phyloP scores from a whole-genome alignment of 2,888 invertebrate genomes.

The Cinara cedri region DNA sequence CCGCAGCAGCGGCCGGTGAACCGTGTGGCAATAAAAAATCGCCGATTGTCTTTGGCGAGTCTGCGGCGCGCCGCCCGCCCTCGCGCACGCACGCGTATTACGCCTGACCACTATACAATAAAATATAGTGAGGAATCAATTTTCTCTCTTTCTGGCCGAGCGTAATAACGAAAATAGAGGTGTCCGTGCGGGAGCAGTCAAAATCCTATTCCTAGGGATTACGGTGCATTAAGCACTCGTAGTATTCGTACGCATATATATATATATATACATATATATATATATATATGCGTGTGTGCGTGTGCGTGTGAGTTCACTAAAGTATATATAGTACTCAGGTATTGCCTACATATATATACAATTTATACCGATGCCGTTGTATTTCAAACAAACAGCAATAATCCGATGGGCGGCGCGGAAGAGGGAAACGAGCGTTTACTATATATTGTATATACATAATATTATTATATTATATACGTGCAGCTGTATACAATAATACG shows the following conservation, averaged over 20 bases:
- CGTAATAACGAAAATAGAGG: conserved; percentile 35
- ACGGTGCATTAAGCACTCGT: conserved; percentile 51
- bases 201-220: conserved; percentile 48
- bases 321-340: not conserved
- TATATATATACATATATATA: not conserved
- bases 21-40: conserved; percentile 50
- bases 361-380: not conserved
- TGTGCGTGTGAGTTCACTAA: not conserved
- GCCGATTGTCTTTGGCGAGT: conserved; percentile 42
- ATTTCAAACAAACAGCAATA: not conserved
- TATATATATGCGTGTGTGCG: not conserved
- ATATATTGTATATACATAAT: not conserved
- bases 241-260: not conserved
- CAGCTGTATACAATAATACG: too few species aligned
- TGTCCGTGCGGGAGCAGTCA: conserved; percentile 16
- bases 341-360: not conserved
- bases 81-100: too few species aligned
- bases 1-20: not conserved
- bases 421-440: not conserved
- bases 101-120: too few species aligned
- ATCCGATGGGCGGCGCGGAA: not conserved
- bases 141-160: conserved; percentile 39
- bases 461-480: too few species aligned
- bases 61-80: too few species aligned
- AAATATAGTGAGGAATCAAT: conserved; percentile 31